Evolutionary conservation across 2,797 vertebrate genomes (phyloP).

Genomic region (Balearica regulorum): DNA sequence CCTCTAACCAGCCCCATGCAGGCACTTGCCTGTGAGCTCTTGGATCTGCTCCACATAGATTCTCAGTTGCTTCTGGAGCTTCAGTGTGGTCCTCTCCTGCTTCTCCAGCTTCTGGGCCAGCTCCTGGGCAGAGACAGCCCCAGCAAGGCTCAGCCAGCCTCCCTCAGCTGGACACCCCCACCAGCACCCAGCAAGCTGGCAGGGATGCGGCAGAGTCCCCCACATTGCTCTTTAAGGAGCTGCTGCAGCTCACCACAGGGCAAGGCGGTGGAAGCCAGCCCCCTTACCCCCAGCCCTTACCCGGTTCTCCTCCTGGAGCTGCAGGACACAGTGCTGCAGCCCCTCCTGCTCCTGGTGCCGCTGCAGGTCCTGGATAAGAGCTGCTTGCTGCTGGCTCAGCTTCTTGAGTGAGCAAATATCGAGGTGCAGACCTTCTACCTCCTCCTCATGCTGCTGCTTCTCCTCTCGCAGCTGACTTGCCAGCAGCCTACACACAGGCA

Average conservation of each 20-base stretch:
- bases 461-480: background rate
- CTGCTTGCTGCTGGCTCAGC: constrained; percentile 7
- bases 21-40: constrained; percentile 55
- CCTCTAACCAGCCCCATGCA: background rate
- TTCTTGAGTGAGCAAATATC: background rate
- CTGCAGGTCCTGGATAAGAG: background rate
- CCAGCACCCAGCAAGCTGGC: fast-evolving
- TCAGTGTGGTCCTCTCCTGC: constrained; percentile 70
- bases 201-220: background rate
- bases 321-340: background rate
- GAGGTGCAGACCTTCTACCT: background rate
- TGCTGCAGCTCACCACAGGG: background rate
- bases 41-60: constrained; percentile 67
- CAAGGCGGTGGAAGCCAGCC: background rate
- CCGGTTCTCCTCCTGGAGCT: background rate
- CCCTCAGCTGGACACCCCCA: background rate
- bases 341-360: background rate
- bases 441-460: background rate
- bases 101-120: constrained; percentile 74
- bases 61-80: constrained; percentile 76
- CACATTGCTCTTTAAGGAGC: background rate
- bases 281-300: background rate
- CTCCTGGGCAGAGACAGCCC: constrained; percentile 61
- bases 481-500: background rate
- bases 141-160: background rate